These are phyloP conservation scores for Physeter macrocephalus DNA, from an alignment of 2,113 vertebrate species.

Conservation along the genomic window DNA sequence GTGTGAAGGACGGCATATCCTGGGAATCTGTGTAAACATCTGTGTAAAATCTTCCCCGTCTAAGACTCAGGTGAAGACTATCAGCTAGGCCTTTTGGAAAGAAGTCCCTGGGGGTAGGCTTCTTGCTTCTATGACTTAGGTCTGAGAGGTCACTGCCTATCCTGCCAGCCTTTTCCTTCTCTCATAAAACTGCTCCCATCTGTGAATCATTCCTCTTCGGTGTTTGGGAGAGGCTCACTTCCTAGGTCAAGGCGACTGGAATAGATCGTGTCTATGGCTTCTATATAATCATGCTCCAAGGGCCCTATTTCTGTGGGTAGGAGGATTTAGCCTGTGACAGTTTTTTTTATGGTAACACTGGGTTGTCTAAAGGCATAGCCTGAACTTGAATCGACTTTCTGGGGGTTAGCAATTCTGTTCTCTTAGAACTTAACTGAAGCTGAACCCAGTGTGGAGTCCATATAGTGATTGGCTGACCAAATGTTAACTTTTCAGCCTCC, in stretches of 20 bases:
- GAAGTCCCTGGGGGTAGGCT: neutral
- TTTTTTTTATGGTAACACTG: neutral
- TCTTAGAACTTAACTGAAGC: neutral
- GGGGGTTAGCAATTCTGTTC: neutral
- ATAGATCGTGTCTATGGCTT: neutral
- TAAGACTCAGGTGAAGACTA: too few species aligned
- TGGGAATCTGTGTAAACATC: neutral
- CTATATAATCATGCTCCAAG: neutral
- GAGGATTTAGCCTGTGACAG: neutral
- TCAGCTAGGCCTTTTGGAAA: neutral
- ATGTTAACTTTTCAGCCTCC: neutral
- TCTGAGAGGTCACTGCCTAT: neutral
- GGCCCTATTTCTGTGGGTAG: neutral
- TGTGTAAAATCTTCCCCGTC: neutral
- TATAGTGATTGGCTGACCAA: neutral
- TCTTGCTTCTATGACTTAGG: neutral
- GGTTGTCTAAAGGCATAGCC: neutral
- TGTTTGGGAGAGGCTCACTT: neutral
- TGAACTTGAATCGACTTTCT: neutral
- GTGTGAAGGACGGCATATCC: neutral
- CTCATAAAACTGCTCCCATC: neutral
- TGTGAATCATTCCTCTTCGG: neutral
- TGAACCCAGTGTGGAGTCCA: neutral
- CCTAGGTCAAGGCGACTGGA: neutral
- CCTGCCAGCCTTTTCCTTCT: neutral